Base-by-base conservation (phyloP, 2,888 invertebrate genomes). In the Podotricha telesiphe region DNA sequence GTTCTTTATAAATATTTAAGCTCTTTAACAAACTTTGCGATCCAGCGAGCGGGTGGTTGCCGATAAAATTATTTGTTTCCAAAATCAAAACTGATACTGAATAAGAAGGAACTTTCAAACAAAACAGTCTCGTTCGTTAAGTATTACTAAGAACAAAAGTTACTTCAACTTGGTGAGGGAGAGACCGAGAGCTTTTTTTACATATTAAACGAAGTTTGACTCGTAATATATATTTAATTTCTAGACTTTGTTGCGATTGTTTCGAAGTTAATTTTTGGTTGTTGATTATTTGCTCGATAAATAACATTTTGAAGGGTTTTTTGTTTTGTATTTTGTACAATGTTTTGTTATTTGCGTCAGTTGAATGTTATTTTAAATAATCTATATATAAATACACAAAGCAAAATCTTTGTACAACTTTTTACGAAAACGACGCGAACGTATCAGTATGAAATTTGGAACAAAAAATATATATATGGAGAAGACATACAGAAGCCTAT, bases 81-180 rank as follows among this genome's bases (percentile, higher is more conserved):
- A 45, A 66, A 56, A 48, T 48, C 48, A 37, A 66, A 58, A 66
- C 65, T 45, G 65, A 66, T 58, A 66, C 40, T 48, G 65, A 58
- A 66, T 58, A 58, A 66, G 48, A 66, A 71, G 56, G 34, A 71
- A 71, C 58, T 71, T 55, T 37, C 8, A 6, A 68, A 71, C 71
- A 64, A 68, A 66, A 71, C 67, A 67, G 69, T 64, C 63, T 64
- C 63, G 63, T 47, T 51, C 58, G 58, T 61, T 67, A 59, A 69
- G 47, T 69, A 61, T 63, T 55, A 42, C 47, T 17, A 50, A 64
- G 63, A 68, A 58, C 63, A 28, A 58, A 68, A 67, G 61, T 67
- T 67, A 67, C 55, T 17, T 37, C 53, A 13, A 51, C 17, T 53
- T 15, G 13, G 28, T 13, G 40, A 22, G 40, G 17, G 34, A n/a